Percentiles rank a stretch among this genome's conserved stretches.
phyloP scores from a whole-genome alignment of 2,113 vertebrate genomes.

The Zapornia atra region DNA sequence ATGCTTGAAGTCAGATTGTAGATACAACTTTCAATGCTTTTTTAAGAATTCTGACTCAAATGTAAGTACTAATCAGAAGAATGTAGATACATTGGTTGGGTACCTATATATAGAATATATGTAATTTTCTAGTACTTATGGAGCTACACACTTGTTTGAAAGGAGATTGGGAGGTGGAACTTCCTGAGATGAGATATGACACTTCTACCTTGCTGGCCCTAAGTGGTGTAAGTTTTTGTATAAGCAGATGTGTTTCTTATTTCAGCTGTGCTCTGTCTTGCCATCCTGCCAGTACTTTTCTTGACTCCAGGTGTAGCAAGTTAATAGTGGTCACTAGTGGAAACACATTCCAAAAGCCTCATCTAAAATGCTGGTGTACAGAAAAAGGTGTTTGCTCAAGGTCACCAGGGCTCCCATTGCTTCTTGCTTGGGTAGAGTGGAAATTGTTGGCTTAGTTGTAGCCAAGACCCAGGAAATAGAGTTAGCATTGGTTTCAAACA shows the following conservation, averaged over 20 bases:
- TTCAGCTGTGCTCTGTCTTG: background rate
- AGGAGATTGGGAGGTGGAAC: background rate
- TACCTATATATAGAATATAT: background rate
- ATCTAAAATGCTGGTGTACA: background rate
- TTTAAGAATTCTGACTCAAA: background rate
- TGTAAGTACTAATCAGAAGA: background rate
- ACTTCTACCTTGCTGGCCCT: background rate
- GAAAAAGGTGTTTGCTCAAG: background rate
- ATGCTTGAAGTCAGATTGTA: background rate
- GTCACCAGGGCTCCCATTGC: background rate
- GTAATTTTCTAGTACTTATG: background rate
- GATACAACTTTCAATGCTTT: background rate
- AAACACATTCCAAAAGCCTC: background rate
- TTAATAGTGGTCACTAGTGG: background rate
- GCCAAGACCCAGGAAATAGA: background rate
- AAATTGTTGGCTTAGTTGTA: background rate
- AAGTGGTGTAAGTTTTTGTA: background rate
- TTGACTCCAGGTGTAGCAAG: background rate
- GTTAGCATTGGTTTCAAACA: background rate
- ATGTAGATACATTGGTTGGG: background rate
- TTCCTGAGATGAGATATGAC: background rate
- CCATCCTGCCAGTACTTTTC: background rate
- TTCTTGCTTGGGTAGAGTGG: background rate
- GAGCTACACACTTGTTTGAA: background rate
- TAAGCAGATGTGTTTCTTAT: background rate